A percentile compares a stretch with the other conserved stretches of the same genome.
Evolutionary conservation across 2,888 invertebrate genomes (phyloP).

Genomic region (Melitaea athalia): DNA sequence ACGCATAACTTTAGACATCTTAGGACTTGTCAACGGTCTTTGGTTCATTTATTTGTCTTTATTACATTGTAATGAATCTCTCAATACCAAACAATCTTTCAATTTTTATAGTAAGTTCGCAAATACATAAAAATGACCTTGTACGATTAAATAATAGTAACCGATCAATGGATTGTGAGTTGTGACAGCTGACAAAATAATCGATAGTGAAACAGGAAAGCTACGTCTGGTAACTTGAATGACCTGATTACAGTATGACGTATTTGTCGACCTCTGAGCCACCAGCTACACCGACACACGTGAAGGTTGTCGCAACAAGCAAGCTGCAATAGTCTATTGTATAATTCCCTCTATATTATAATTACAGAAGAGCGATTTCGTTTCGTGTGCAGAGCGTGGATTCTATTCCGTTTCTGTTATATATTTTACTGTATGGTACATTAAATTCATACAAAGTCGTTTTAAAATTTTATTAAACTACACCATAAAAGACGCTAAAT

Average conservation of each 20-base stretch:
- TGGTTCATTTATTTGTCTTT: background rate
- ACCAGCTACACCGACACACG: constrained; percentile 43
- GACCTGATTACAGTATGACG: constrained; percentile 70
- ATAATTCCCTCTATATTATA: constrained; percentile 2
- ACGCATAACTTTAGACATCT: background rate
- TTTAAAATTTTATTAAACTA: no score
- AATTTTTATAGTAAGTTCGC: no score
- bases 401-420: background rate
- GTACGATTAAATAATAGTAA: constrained; percentile 15
- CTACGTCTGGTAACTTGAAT: constrained; percentile 42
- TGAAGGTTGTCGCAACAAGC: constrained; percentile 59
- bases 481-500: no score
- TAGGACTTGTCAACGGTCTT: background rate
- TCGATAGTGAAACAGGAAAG: constrained; percentile 15
- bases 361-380: constrained; percentile 3
- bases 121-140: constrained; percentile 15
- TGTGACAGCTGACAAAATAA: constrained; percentile 30
- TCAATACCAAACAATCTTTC: background rate
- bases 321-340: constrained; percentile 44
- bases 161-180: constrained; percentile 13
- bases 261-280: constrained; percentile 61
- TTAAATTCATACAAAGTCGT: background rate
- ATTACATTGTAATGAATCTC: background rate
- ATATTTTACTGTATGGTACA: no score
- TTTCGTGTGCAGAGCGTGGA: background rate